phyloP scores from a whole-genome alignment of 1,140 invertebrate species.

The Drosophila oshimai region DNA sequence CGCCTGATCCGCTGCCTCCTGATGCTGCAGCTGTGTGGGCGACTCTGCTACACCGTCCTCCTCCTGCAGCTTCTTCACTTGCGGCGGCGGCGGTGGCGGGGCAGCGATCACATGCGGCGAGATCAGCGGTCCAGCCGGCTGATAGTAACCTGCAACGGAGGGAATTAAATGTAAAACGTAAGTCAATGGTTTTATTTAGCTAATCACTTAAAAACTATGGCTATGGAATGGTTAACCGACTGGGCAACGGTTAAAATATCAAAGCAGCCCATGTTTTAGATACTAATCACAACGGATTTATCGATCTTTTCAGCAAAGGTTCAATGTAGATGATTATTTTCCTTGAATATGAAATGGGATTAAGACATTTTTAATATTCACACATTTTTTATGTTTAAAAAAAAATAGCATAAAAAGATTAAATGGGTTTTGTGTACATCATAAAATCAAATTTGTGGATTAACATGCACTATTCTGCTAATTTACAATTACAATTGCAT shows the following conservation, averaged over 20 bases:
- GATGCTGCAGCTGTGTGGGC: constrained; percentile 40
- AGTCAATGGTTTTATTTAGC: no score
- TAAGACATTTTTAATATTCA: no score
- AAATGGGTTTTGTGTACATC: no score
- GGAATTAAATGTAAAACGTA: not conserved
- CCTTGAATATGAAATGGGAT: no score
- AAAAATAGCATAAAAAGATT: no score
- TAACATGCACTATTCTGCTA: no score
- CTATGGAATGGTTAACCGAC: not conserved
- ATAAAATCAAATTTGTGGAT: no score
- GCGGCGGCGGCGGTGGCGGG: constrained; percentile 77
- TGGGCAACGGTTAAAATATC: not conserved
- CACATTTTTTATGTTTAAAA: no score
- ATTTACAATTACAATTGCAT: no score
- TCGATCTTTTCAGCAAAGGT: no score
- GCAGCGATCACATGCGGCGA: constrained; percentile 85
- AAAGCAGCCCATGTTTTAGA: not conserved
- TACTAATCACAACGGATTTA: not conserved
- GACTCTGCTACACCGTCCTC: constrained; percentile 36
- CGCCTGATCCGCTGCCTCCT: constrained; percentile 12
- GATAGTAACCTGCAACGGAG: constrained; percentile 90
- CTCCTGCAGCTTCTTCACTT: constrained; percentile 46
- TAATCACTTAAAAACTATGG: no score
- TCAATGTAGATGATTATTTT: no score
- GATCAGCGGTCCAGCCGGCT: constrained; percentile 93